phyloP scores from a whole-genome alignment of 2,113 vertebrate species.

The Ptychochromis oligacanthus region DNA sequence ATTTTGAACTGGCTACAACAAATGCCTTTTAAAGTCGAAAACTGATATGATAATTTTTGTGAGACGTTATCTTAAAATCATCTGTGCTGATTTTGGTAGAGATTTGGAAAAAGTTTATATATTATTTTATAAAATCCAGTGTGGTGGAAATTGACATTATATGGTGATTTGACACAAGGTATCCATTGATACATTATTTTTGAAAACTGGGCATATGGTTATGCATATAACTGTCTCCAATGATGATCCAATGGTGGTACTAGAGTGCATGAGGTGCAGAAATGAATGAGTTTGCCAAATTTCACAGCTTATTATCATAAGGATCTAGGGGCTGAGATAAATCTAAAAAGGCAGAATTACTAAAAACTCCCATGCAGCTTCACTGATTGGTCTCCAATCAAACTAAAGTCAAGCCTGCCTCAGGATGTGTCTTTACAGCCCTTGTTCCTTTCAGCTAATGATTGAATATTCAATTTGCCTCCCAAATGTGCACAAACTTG shows the following conservation, averaged over 20 bases:
- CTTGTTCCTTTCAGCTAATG: not conserved
- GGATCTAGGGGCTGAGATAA: not conserved
- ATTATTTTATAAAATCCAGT: too few species aligned
- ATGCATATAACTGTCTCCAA: not conserved
- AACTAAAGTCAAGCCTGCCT: not conserved
- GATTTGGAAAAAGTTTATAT: too few species aligned
- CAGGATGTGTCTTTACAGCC: not conserved
- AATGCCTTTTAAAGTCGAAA: too few species aligned
- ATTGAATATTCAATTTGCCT: not conserved
- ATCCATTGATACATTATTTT: too few species aligned
- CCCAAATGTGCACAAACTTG: not conserved
- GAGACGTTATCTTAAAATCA: too few species aligned
- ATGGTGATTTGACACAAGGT: too few species aligned
- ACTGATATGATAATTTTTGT: too few species aligned
- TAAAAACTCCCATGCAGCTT: not conserved
- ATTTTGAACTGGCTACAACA: too few species aligned
- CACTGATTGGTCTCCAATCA: not conserved
- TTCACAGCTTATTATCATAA: not conserved
- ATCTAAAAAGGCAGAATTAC: not conserved
- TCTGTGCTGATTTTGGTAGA: too few species aligned
- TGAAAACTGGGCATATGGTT: too few species aligned
- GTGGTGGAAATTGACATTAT: too few species aligned
- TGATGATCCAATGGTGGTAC: not conserved
- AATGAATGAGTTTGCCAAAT: not conserved
- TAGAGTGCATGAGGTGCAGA: not conserved